Base-by-base conservation (phyloP, 2,113 vertebrate species). In the Osmerus eperlanus region DNA sequence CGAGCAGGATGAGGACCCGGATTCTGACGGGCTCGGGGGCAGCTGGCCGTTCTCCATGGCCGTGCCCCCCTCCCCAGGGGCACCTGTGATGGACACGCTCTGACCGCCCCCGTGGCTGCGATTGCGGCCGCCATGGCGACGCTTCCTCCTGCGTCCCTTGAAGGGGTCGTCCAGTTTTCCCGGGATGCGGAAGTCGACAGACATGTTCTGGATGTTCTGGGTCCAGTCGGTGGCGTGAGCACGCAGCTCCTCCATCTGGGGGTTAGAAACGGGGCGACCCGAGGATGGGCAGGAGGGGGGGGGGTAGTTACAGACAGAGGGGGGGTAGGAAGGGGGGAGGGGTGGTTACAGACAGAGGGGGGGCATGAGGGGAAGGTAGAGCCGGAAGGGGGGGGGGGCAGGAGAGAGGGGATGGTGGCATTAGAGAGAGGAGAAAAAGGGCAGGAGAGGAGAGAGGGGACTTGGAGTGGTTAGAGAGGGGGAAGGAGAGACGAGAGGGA, bases 161-260 rank as follows among this genome's bases (percentile, higher is more conserved):
- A 94, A 90, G 0, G 90, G 91, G 41, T 93, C 87, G 0, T 94
- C 92, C 0, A 94, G 86, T 13, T 89, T 91, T 53, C 92, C 93
- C 0, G 94, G 80, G 11, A 94, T 93, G 47, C 91, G 93, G 70
- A 95, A 92, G 78, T 95, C 93, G 47, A 93, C 89, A 0, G 90
- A 91, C 91, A 95, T 92, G 5, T 94, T 93, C 76, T 95, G 90
- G 84, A 93, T 92, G 79, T 93, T 93, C 88, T 66, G 94, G 0
- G 92, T 94, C 94, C 94, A 95, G 90, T 94, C 94, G 19, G 94
- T 93, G 12, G 95, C 95, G 0, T 95, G 95, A 0, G 95, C 94
- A 6, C 94, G 92, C 55, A 97, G 85, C 28, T 89, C 95, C 47
- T 95, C 95, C 95, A 96, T 94, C 96, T 97, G 25, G 36, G 2